A percentile compares a stretch with the other conserved stretches of the same genome.
phyloP scores from a whole-genome alignment of 2,888 invertebrate species.

The Melangyna quadrimaculata region DNA sequence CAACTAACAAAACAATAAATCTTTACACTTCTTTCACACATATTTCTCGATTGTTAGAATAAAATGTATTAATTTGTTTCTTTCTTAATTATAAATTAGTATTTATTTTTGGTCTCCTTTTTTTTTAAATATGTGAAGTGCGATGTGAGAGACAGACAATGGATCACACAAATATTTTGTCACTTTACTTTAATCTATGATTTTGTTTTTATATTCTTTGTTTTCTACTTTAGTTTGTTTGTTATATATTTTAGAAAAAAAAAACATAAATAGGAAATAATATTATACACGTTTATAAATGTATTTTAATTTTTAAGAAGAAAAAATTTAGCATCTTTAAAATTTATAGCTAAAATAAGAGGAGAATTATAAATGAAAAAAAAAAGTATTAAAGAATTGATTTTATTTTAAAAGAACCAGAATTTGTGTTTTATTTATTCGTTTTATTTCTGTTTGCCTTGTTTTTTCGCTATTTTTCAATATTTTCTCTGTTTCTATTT shows the following conservation, averaged over 20 bases:
- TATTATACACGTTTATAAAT: constrained; percentile 42
- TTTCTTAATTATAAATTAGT: neutral
- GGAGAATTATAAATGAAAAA: constrained; percentile 33
- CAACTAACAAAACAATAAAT: constrained; percentile 12
- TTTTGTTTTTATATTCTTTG: neutral
- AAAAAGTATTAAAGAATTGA: constrained; percentile 65
- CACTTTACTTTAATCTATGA: neutral
- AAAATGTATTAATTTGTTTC: neutral
- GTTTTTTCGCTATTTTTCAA: neutral
- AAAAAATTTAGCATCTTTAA: constrained; percentile 55
- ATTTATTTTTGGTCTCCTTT: neutral
- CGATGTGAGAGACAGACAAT: neutral
- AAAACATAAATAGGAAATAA: constrained; percentile 44
- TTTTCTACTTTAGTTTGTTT: constrained; percentile 55
- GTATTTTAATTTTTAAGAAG: constrained; percentile 28
- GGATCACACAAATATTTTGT: neutral
- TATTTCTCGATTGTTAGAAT: constrained; percentile 4
- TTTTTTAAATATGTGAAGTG: neutral
- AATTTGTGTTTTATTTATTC: constrained; percentile 59
- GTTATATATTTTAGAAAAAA: constrained; percentile 40
- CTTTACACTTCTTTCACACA: constrained; percentile 21
- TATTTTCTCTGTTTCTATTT: neutral
- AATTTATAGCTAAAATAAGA: constrained; percentile 47
- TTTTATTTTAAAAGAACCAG: constrained; percentile 47
- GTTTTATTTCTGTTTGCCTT: neutral